phyloP scores from a whole-genome alignment of 2,888 invertebrate species.

The Dicyrtomina minuta region DNA sequence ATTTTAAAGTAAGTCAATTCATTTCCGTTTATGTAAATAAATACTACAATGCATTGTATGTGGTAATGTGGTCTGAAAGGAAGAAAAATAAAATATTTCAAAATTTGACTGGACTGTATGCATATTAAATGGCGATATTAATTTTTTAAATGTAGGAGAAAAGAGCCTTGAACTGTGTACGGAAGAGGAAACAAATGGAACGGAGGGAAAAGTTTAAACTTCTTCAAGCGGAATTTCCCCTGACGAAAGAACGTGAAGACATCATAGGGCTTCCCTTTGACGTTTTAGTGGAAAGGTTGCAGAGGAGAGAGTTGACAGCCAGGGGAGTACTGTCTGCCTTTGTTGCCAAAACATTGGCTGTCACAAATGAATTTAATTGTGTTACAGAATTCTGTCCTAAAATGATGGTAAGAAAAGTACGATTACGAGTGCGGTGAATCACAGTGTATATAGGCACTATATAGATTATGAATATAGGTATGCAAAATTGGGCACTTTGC shows the following conservation, averaged over 20 bases:
- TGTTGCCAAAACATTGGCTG: constrained; percentile 50
- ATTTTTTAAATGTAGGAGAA: no score
- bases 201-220: background rate
- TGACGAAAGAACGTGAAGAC: background rate
- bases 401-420: constrained; percentile 48
- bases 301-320: constrained; percentile 39
- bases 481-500: background rate
- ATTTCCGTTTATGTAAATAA: no score
- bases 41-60: no score
- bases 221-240: background rate
- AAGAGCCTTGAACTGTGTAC: background rate
- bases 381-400: constrained; percentile 54
- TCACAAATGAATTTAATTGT: constrained; percentile 53
- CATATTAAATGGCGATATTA: no score
- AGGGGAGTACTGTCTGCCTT: constrained; percentile 45
- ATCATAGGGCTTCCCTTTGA: constrained; percentile 33
- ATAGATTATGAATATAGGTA: background rate
- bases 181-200: background rate
- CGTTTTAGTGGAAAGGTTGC: constrained; percentile 40
- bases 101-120: no score
- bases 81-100: no score
- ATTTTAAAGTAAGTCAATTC: background rate
- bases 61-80: no score
- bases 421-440: no score
- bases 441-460: no score